Base-by-base conservation (phyloP, 2,888 invertebrate species). In the Schrankia costaestrigalis region DNA sequence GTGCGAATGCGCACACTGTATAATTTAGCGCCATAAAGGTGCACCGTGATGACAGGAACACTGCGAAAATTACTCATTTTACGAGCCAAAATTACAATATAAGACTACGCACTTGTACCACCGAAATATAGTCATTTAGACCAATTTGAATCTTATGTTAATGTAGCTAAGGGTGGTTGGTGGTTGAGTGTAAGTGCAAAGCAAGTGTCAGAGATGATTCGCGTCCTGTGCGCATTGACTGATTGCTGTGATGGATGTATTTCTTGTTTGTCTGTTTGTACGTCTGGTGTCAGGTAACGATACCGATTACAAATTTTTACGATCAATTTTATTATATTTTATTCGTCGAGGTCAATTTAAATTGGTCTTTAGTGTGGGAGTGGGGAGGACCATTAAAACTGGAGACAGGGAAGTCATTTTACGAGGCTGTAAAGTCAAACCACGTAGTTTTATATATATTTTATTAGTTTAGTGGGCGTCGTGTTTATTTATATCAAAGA, bases 1-100 rank as follows among this genome's bases (percentile, higher is more conserved):
- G 64, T 54, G 56, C 57, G 53, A 31, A 33, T 23, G 57, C 55
- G 49, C 59, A 50, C 31, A 37, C 47, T 56, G 46, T 70, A 63
- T 71, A 74, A 75, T 79, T 78, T 78, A 47, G 53, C 47, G 62
- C 62, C 63, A 70, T 73, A 73, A 78, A 75, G 56, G 53, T 46
- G 48, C 45, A 53, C 44, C 44, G 56, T 74, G 78, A 79, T 74
- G 77, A 78, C 78, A 77, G 77, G 36, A 48, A 46, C 44, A 46
- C 50, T 50, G 58, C 55, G 48, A 58, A 64, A 69, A 72, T 70
- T 63, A 59, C 63, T 52, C 52, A 66, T 71, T 71, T 73, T 73
- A 73, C 59, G 70, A 69, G 49, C 58, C 58, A 19, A 73, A 73
- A 73, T 73, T 73, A 63, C 61, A 17, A 66, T 46, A 50, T 50